phyloP scores from a whole-genome alignment of 1,140 invertebrate genomes.

The Drosophila pruinosa region DNA sequence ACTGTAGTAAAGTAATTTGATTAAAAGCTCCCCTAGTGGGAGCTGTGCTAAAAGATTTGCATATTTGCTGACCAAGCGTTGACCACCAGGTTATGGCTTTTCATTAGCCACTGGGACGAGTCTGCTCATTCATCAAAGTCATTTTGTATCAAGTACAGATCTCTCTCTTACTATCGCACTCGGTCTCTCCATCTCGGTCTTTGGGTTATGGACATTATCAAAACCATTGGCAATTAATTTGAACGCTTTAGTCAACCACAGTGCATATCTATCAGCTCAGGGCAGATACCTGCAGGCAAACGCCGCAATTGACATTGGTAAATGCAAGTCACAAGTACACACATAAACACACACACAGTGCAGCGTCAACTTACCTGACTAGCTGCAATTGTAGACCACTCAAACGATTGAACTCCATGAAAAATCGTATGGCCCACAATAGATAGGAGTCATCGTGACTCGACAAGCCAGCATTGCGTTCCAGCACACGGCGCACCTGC shows the following conservation, averaged over 20 bases:
- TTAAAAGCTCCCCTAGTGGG: slow-evolving; percentile 60
- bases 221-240: slow-evolving; percentile 67
- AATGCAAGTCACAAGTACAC: slow-evolving; percentile 37
- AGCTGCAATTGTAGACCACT: slow-evolving; percentile 93
- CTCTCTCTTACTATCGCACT: neutral
- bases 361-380: slow-evolving; percentile 88
- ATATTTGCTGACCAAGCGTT: slow-evolving; percentile 60
- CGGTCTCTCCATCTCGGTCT: neutral
- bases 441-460: slow-evolving; percentile 96
- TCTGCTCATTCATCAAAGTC: slow-evolving; percentile 47
- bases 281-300: slow-evolving; percentile 12
- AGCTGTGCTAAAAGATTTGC: slow-evolving; percentile 48
- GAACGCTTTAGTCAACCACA: slow-evolving; percentile 50
- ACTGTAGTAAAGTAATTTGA: slow-evolving; percentile 69
- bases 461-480: slow-evolving; percentile 80
- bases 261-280: slow-evolving; percentile 24
- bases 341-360: neutral
- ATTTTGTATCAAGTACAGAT: slow-evolving; percentile 11
- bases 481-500: slow-evolving; percentile 81
- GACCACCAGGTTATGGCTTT: slow-evolving; percentile 35
- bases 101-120: slow-evolving; percentile 35
- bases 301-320: slow-evolving; percentile 50
- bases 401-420: slow-evolving; percentile 98
- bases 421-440: slow-evolving; percentile 96
- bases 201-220: slow-evolving; percentile 30